phyloP scores from a whole-genome alignment of 2,113 vertebrate genomes.

The Pyxicephalus adspersus region DNA sequence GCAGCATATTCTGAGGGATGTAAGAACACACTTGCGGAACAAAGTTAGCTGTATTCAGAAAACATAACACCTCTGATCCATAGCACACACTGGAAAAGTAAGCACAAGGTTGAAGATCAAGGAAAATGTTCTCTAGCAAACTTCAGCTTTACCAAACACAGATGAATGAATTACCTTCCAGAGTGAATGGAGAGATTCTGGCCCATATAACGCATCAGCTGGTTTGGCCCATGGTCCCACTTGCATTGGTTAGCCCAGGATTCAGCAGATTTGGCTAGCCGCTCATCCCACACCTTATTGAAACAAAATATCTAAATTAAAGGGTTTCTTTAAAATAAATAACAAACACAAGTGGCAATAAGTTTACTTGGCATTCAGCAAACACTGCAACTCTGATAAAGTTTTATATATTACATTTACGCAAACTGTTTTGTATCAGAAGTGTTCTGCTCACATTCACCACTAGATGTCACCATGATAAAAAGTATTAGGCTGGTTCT shows the following conservation, averaged over 20 bases:
- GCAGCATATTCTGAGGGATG: no score
- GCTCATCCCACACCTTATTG: slow-evolving; percentile 83
- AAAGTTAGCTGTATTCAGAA: no score
- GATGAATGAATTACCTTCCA: slow-evolving; percentile 72
- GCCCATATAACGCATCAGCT: slow-evolving; percentile 79
- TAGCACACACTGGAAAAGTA: no score
- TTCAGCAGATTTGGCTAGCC: slow-evolving; percentile 79
- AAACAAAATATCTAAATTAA: slow-evolving; percentile 13
- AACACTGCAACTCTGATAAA: neutral
- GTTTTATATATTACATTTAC: neutral
- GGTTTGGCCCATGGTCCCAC: slow-evolving; percentile 86
- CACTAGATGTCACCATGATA: slow-evolving; percentile 1
- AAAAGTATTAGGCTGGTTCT: neutral
- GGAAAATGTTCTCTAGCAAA: no score
- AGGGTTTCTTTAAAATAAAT: neutral
- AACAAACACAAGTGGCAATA: slow-evolving; percentile 3
- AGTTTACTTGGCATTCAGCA: neutral
- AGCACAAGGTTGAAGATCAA: no score
- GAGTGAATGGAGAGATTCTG: slow-evolving; percentile 89
- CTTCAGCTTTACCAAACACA: no score
- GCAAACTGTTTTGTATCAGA: neutral
- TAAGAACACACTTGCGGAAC: no score
- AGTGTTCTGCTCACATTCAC: neutral
- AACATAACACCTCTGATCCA: no score
- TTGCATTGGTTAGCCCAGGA: slow-evolving; percentile 82